Evolutionary conservation across 1,140 invertebrate species (phyloP).

Genomic region (Scaptomyza hsui): DNA sequence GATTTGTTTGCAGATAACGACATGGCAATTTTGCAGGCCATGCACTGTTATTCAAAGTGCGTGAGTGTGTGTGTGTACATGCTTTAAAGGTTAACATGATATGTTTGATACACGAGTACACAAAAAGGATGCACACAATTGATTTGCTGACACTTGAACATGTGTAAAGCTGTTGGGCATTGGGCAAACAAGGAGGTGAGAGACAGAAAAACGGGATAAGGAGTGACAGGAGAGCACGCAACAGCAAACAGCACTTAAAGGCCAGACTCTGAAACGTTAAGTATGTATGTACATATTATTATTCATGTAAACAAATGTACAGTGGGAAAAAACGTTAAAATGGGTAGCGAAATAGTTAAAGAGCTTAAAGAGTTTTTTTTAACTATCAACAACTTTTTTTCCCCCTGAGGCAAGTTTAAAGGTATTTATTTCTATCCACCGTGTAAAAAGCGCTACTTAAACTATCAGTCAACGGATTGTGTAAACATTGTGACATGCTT

Average conservation of each 20-base stretch:
- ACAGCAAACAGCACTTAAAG: conserved; percentile 41
- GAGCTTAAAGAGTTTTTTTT: no score
- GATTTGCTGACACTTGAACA: conserved; percentile 49
- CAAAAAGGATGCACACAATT: conserved; percentile 37
- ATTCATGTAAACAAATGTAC: neutral
- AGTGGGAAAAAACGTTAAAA: no score
- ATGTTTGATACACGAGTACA: conserved; percentile 5
- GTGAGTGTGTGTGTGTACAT: neutral
- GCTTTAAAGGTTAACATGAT: neutral
- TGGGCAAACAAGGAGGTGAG: conserved; percentile 22
- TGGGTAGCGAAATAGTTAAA: no score
- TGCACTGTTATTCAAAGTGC: neutral
- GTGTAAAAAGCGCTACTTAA: neutral
- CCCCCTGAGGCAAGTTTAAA: no score
- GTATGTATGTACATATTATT: neutral
- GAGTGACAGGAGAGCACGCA: conserved; percentile 35
- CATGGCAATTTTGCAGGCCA: conserved; percentile 3
- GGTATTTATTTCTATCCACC: neutral
- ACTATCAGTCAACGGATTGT: conserved; percentile 19
- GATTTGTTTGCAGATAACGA: neutral
- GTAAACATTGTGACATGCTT: conserved; percentile 30
- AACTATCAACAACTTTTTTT: no score
- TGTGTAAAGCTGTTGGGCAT: conserved; percentile 36
- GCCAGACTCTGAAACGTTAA: neutral
- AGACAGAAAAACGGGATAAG: neutral